Evolutionary conservation across 2,797 vertebrate species (phyloP).

Genomic region (Oreochromis mossambicus): DNA sequence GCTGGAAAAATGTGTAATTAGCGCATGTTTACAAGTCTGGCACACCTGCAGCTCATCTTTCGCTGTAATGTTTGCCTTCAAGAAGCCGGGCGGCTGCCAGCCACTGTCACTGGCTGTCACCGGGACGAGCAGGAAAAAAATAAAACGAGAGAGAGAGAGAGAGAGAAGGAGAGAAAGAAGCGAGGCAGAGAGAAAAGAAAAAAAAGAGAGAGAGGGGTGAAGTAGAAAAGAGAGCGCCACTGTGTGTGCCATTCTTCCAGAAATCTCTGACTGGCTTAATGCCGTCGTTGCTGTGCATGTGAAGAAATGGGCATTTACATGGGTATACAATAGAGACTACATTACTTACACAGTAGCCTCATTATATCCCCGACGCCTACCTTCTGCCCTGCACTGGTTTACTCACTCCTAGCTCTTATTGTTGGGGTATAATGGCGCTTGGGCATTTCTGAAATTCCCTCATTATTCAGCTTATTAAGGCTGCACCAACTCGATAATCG

Average conservation of each 20-base stretch:
- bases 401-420: conserved; percentile 95
- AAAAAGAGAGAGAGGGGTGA: conserved; percentile 51
- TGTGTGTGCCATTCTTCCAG: conserved; percentile 86
- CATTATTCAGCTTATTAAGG: conserved; percentile 99
- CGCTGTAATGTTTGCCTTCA: conserved; percentile 93
- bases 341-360: conserved; percentile 96
- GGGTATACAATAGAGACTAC: conserved; percentile 93
- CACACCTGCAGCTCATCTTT: conserved; percentile 97
- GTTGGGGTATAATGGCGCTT: conserved; percentile 93
- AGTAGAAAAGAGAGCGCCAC: conserved; percentile 55
- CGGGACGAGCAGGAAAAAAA: conserved; percentile 19
- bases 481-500: conserved; percentile 91
- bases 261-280: conserved; percentile 94
- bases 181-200: neutral
- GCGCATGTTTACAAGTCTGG: conserved; percentile 86
- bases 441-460: conserved; percentile 99
- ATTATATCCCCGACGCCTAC: conserved; percentile 95
- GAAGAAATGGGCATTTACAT: conserved; percentile 97
- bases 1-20: conserved; percentile 97
- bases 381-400: conserved; percentile 88
- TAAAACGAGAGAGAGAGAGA: conserved; percentile 16
- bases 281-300: conserved; percentile 87
- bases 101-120: conserved; percentile 91
- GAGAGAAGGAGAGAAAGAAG: neutral
- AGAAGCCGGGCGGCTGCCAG: conserved; percentile 85